These are phyloP conservation scores for Mesembrinibis cayennensis DNA, from an alignment of 2,113 vertebrate species.

Conservation along the genomic window DNA sequence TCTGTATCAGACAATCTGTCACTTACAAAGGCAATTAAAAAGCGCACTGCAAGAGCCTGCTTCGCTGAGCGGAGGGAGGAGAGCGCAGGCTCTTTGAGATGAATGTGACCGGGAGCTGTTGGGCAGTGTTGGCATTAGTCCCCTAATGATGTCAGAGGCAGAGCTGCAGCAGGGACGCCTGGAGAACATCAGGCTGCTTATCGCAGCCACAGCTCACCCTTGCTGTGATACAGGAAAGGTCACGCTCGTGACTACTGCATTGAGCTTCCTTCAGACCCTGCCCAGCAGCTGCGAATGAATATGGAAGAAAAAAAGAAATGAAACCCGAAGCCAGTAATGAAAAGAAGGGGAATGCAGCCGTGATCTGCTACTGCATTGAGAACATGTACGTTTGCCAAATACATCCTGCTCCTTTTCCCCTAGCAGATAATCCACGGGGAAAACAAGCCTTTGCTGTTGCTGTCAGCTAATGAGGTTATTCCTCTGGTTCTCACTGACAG, in stretches of 20 bases:
- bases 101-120: not conserved
- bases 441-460: not conserved
- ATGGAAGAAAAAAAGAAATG: not conserved
- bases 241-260: not conserved
- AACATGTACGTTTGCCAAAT: not conserved
- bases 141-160: not conserved
- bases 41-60: not conserved
- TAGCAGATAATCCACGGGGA: not conserved
- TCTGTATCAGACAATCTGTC: not conserved
- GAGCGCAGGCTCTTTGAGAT: not conserved
- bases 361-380: fast-evolving
- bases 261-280: not conserved
- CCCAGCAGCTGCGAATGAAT: not conserved
- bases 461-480: not conserved
- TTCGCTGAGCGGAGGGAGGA: not conserved
- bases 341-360: not conserved
- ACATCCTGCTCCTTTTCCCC: not conserved
- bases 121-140: not conserved
- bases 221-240: not conserved
- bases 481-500: not conserved
- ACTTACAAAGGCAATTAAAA: not conserved
- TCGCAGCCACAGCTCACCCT: not conserved
- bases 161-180: not conserved
- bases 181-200: not conserved
- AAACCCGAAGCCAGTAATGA: not conserved